These are phyloP conservation scores for Centropristis striata DNA, from an alignment of 2,113 vertebrate species.

Conservation along the genomic window DNA sequence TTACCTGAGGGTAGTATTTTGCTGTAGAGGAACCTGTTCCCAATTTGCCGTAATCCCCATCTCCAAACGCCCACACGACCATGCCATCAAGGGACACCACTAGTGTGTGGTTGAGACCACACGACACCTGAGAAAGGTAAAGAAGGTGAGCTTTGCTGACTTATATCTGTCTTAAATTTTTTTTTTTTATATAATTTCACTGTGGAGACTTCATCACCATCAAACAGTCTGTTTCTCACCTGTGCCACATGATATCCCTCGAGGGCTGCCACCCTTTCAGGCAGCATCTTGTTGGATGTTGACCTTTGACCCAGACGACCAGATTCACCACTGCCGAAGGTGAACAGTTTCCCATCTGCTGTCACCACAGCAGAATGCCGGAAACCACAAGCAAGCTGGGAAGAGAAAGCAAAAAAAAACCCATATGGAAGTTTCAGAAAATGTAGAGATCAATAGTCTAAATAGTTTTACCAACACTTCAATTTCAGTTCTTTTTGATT, in stretches of 20 bases:
- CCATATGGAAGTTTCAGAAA: neutral
- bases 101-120: conserved; percentile 88
- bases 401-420: neutral
- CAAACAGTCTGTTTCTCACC: conserved; percentile 47
- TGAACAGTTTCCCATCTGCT: conserved; percentile 87
- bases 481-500: neutral
- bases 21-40: conserved; percentile 86
- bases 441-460: neutral
- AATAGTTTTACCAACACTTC: neutral
- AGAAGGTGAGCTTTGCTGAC: neutral
- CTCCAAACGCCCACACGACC: conserved; percentile 88
- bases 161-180: neutral
- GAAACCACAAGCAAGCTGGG: conserved; percentile 86
- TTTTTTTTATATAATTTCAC: neutral
- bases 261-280: conserved; percentile 85
- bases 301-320: conserved; percentile 87
- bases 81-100: conserved; percentile 86
- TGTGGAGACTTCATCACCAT: neutral
- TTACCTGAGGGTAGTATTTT: conserved; percentile 88
- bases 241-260: conserved; percentile 86
- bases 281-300: conserved; percentile 88
- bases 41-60: conserved; percentile 88
- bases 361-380: conserved; percentile 88
- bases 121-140: conserved; percentile 83
- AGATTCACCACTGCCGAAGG: conserved; percentile 88